phyloP scores from a whole-genome alignment of 2,113 vertebrate genomes.

The Trachemys scripta region DNA sequence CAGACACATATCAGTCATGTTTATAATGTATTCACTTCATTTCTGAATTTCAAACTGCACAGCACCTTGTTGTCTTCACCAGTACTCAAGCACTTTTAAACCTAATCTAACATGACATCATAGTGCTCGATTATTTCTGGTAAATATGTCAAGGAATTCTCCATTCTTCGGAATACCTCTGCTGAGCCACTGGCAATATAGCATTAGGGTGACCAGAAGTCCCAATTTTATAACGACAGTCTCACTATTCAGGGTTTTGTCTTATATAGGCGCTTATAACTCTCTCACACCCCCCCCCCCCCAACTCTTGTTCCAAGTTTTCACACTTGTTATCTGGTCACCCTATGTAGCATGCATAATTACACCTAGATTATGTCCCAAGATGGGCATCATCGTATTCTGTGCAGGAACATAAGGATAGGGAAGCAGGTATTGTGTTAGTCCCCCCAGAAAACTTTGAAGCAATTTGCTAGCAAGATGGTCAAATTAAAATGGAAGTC shows the following conservation, averaged over 20 bases:
- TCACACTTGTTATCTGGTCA: neutral
- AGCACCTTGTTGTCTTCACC: neutral
- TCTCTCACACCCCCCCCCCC: too few species aligned
- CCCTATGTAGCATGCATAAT: neutral
- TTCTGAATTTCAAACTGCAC: neutral
- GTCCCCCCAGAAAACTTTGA: conserved; percentile 5
- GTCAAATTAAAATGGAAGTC: neutral
- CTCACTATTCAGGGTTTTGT: neutral
- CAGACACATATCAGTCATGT: neutral
- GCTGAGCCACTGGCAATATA: neutral
- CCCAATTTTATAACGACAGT: neutral
- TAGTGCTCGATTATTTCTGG: neutral
- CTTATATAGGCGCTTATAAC: neutral
- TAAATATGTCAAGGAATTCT: neutral
- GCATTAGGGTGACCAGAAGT: neutral
- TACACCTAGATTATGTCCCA: neutral
- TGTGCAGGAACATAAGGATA: neutral
- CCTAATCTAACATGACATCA: neutral
- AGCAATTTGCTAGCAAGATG: neutral
- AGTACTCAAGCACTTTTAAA: neutral
- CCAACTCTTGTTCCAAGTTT: neutral
- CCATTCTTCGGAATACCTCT: neutral
- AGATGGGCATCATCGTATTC: neutral
- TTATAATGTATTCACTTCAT: neutral
- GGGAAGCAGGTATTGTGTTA: neutral